These are phyloP conservation scores for Antennarius striatus DNA, from an alignment of 2,113 vertebrate genomes.

Conservation along the genomic window DNA sequence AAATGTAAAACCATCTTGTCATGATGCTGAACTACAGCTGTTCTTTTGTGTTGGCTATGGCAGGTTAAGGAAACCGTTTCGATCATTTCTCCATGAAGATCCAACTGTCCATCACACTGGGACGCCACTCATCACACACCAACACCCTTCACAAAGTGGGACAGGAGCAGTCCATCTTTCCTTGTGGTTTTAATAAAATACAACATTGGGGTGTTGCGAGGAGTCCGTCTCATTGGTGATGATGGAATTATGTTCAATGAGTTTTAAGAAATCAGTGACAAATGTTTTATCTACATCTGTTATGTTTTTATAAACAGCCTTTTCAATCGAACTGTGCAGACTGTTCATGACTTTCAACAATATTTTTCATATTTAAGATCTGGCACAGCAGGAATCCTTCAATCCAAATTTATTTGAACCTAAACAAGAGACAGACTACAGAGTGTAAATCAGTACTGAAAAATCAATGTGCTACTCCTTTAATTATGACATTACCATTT, in stretches of 20 bases:
- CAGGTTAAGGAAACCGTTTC: too few species aligned
- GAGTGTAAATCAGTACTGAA: not conserved
- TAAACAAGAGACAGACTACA: too few species aligned
- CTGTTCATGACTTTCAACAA: not conserved
- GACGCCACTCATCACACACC: too few species aligned
- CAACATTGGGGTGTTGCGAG: too few species aligned
- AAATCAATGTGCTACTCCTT: not conserved
- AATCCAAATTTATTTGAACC: not conserved
- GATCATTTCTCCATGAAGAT: too few species aligned
- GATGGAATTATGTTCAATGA: too few species aligned
- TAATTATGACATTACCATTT: not conserved
- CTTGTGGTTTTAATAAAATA: not conserved
- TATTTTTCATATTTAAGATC: not conserved
- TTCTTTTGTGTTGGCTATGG: not conserved
- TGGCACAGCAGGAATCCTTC: not conserved
- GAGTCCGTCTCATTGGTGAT: too few species aligned
- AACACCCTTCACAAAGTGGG: not conserved
- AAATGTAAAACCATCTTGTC: too few species aligned
- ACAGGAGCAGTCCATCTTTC: not conserved
- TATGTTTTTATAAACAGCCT: too few species aligned
- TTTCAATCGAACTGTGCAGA: not conserved
- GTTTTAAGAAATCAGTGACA: too few species aligned
- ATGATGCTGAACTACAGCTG: not conserved
- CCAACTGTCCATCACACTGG: too few species aligned
- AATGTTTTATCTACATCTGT: too few species aligned